Base-by-base conservation (phyloP, 2,888 invertebrate genomes). In the Drosophila formosana region DNA sequence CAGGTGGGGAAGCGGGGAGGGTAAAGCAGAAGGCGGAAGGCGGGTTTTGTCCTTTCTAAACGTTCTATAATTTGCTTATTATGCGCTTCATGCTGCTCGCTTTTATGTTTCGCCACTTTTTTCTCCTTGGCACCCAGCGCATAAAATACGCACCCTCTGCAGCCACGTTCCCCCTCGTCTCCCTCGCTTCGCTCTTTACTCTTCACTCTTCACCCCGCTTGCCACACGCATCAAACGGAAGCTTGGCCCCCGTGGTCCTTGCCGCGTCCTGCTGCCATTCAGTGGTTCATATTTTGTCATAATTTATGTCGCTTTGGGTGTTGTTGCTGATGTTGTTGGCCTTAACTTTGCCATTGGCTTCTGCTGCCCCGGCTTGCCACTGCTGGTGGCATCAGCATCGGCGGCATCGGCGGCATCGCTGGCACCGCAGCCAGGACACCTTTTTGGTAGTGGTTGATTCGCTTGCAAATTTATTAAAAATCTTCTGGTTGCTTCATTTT, bases 1-100 rank as follows among this genome's bases (percentile, higher is more conserved):
- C 28, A 6, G 23, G 6, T 4, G 25, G 9, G 4, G 18, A 8
- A 8, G 28, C 8, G 37, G 26, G 50, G 43, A 25, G 25, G 30
- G 57, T 23, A 37, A 46, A 1, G 55, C 1, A 28, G 5, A 2
- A 11, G 23, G 11, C 32, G 45, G 51, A 47, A 55, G 66, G 49
- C 61, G 61, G 71, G 66, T 71, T 70, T 75, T 88, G 76, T 80
- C 89, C 82, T 82, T 86, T 90, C 80, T 90, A 90, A 90, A 81
- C 88, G 79, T 80, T 90, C 74, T 85, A 88, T 90, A 90, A 90
- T 90, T 91, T 91, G 91, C 88, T 90, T 91, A 90, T 91, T 90
- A 90, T 90, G 87, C 84, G 87, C 82, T 80, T 78, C 75, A 67
- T 86, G 85, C 83, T 86, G 78, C 80, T 77, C 71, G 75, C 82